Evolutionary conservation across 2,888 invertebrate species (phyloP).

Genomic region (Tinea trinotella): DNA sequence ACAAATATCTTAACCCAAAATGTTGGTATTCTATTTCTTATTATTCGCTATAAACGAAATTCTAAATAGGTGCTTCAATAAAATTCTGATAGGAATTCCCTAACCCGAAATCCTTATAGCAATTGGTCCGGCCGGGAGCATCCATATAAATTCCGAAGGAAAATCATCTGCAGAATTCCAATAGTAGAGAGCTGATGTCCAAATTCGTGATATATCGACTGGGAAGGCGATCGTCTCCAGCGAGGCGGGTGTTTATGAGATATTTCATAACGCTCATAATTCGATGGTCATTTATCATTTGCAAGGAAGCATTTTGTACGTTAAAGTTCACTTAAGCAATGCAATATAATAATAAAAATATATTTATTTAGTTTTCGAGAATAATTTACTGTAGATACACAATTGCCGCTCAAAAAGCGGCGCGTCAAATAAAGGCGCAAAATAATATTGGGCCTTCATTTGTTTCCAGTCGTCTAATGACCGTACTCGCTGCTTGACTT

Average conservation of each 20-base stretch:
- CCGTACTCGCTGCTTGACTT: no score
- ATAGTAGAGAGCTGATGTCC: conserved; percentile 58
- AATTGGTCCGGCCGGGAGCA: conserved; percentile 37
- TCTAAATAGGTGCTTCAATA: not conserved
- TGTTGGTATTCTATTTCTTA: no score
- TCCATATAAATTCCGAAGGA: conserved; percentile 49
- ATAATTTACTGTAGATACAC: no score
- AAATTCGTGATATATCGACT: conserved; percentile 61
- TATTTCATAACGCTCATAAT: conserved; percentile 59
- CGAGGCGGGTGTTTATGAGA: conserved; percentile 56
- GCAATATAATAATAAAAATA: no score
- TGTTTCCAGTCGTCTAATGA: no score
- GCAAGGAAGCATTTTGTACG: not conserved
- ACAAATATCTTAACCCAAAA: no score
- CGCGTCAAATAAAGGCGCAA: no score
- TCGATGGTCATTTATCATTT: conserved; percentile 48
- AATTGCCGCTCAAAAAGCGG: no score
- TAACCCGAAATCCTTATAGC: conserved; percentile 36
- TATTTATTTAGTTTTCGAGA: no score
- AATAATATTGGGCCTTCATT: no score
- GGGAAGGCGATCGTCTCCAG: conserved; percentile 35
- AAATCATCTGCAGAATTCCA: conserved; percentile 59
- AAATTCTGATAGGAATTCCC: conserved; percentile 22
- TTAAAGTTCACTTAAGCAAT: no score
- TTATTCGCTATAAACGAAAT: not conserved